Percentiles rank a stretch among this genome's conserved stretches.
Evolutionary conservation across 2,797 vertebrate genomes (phyloP).

Genomic region (Mycteria americana): DNA sequence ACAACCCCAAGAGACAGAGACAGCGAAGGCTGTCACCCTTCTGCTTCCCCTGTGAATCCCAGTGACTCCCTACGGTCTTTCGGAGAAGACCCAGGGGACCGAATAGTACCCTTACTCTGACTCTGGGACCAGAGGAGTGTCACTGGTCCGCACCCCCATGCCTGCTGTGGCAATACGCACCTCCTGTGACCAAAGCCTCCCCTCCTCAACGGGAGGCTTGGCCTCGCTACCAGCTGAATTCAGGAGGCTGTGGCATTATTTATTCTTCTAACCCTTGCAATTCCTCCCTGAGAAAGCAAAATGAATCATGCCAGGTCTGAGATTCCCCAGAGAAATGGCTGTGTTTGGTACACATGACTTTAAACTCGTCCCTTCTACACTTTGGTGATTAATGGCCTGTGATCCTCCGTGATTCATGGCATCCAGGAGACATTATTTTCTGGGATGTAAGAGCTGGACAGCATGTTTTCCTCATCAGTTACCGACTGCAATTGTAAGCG

Average conservation of each 20-base stretch:
- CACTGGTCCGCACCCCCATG: neutral
- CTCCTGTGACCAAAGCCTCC: neutral
- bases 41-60: neutral
- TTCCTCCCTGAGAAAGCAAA: neutral
- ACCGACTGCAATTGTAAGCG: neutral
- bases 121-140: neutral
- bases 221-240: neutral
- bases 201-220: neutral
- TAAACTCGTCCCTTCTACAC: constrained; percentile 1
- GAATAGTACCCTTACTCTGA: neutral
- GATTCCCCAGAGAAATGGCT: constrained; percentile 15
- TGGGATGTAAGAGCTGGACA: constrained; percentile 12
- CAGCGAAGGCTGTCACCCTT: neutral
- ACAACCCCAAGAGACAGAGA: neutral
- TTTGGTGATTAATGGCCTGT: constrained; percentile 41
- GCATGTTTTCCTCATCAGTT: constrained; percentile 64
- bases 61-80: neutral
- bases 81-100: neutral
- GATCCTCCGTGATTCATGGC: constrained; percentile 3
- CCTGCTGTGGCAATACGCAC: accelerated
- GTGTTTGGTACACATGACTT: constrained; percentile 11
- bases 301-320: constrained; percentile 28
- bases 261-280: neutral
- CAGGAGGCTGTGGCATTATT: neutral
- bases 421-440: constrained; percentile 44